Conservation (phyloP, 2,113 vertebrate species). For the Solea solea region DNA sequence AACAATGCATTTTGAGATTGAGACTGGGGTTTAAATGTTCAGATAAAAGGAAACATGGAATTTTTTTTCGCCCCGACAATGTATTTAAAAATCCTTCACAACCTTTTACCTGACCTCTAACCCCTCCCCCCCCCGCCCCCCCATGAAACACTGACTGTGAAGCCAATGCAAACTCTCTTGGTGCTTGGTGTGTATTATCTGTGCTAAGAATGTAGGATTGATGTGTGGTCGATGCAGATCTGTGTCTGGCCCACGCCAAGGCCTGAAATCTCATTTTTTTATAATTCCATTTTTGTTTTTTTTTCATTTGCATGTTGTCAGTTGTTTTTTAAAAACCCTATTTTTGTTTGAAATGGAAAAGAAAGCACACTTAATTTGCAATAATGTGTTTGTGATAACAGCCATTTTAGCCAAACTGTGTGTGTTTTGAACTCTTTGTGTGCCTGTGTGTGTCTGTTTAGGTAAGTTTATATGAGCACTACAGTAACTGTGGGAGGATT, state of each 20-base stretch:
- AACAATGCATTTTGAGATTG: conserved; percentile 58
- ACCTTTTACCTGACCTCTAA: conserved; percentile 45
- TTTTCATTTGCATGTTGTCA: conserved; percentile 78
- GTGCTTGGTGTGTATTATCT: conserved; percentile 68
- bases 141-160: conserved; percentile 67
- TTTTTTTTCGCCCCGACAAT: conserved; percentile 43
- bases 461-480: conserved; percentile 45
- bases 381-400: conserved; percentile 83
- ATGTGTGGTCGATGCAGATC: conserved; percentile 73
- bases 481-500: conserved; percentile 32
- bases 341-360: conserved; percentile 73
- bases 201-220: conserved; percentile 73
- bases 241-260: conserved; percentile 62
- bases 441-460: conserved; percentile 55
- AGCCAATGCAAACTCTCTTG: conserved; percentile 66
- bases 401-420: conserved; percentile 64
- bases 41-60: conserved; percentile 42
- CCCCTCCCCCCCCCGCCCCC: conserved; percentile 21
- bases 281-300: conserved; percentile 52
- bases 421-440: conserved; percentile 59
- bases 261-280: conserved; percentile 61
- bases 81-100: conserved; percentile 62
- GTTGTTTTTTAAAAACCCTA: conserved; percentile 64
- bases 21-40: conserved; percentile 38
- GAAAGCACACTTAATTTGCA: conserved; percentile 88